Evolutionary conservation across 1,140 invertebrate species (phyloP).

Genomic region (Bombus haemorrhoidalis): DNA sequence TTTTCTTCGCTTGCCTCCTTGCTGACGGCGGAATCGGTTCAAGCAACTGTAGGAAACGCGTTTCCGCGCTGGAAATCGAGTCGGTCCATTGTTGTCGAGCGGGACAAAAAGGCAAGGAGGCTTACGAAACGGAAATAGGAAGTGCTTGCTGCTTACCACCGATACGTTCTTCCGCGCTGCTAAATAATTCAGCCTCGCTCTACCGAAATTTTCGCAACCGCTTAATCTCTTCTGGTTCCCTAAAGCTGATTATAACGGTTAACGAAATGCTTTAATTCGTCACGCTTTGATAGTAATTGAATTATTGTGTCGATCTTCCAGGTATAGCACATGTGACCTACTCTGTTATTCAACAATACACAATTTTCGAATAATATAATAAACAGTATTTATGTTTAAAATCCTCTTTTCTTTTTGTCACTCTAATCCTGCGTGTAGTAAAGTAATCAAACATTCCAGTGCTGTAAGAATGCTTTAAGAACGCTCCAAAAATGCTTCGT

Average conservation of each 20-base stretch:
- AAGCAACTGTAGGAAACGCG: constrained; percentile 33
- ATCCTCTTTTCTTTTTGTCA: too few relatives aligned
- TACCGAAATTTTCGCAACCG: background rate
- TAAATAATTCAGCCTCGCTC: background rate
- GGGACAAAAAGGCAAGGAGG: constrained; percentile 31
- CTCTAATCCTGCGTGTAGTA: too few relatives aligned
- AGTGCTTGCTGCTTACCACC: background rate
- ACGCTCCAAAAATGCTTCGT: too few relatives aligned
- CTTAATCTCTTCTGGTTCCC: background rate
- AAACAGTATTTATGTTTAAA: background rate
- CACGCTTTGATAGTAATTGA: background rate
- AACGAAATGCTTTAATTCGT: background rate
- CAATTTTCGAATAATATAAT: background rate
- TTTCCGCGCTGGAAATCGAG: constrained; percentile 51
- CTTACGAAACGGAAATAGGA: constrained; percentile 3
- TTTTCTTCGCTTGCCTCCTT: constrained; percentile 40
- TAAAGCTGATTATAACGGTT: background rate
- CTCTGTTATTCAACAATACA: too few relatives aligned
- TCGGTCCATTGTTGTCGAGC: constrained; percentile 48
- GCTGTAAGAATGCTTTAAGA: too few relatives aligned
- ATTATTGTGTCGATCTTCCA: background rate
- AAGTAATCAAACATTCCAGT: too few relatives aligned
- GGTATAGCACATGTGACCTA: background rate
- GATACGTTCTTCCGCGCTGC: background rate
- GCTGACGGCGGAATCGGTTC: constrained; percentile 24